Percentiles rank a stretch among this genome's conserved stretches.
phyloP scores from a whole-genome alignment of 2,888 invertebrate species.

The Bellardia bayeri region DNA sequence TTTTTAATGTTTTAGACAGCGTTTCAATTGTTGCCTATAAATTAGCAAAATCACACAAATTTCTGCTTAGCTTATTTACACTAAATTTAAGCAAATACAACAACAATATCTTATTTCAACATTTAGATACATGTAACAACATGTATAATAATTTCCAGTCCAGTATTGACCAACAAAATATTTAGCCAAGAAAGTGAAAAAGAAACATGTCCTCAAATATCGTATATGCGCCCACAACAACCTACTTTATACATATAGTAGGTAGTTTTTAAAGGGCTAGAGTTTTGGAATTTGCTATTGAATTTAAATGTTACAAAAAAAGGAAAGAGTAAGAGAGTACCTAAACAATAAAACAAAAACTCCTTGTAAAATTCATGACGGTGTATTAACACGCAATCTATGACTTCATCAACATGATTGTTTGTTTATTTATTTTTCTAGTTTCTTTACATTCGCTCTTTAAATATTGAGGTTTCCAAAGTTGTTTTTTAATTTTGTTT shows the following conservation, averaged over 20 bases:
- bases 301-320: conserved; percentile 24
- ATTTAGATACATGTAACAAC: neutral
- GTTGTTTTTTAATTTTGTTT: neutral
- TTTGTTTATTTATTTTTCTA: neutral
- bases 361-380: conserved; percentile 78
- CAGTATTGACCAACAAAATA: neutral
- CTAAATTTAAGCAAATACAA: conserved; percentile 19
- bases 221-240: neutral
- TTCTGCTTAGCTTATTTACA: neutral
- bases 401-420: conserved; percentile 78
- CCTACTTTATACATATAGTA: neutral
- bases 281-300: conserved; percentile 11
- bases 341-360: conserved; percentile 6
- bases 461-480: conserved; percentile 29
- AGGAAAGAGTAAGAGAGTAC: neutral
- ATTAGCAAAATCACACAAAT: too few relatives aligned
- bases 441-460: conserved; percentile 1
- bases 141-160: too few relatives aligned
- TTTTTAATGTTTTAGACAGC: too few relatives aligned
- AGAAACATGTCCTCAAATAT: neutral
- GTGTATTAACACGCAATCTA: conserved; percentile 80
- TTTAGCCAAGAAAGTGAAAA: neutral
- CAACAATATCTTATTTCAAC: neutral
- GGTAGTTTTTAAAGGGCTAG: neutral
- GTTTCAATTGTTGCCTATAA: too few relatives aligned